Base-by-base conservation (phyloP, 2,797 vertebrate genomes). In the Lepus oiostolus region DNA sequence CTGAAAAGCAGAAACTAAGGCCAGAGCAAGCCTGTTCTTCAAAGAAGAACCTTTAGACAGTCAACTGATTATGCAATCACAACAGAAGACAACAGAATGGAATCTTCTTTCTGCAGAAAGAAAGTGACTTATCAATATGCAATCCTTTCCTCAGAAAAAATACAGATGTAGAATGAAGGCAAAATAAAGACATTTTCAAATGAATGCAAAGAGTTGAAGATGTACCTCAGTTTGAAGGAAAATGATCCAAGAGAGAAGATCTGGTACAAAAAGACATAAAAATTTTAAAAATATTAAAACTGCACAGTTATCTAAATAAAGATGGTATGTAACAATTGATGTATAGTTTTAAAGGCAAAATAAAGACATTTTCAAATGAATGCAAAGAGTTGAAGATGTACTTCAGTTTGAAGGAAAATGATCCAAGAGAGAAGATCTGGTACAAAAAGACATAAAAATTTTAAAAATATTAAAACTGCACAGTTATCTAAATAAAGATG, bases 161-260 rank as follows among this genome's bases (percentile, higher is more conserved):
- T 32, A 24, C 79, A 80, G 58, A 68, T 94, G 88, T 75, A 62
- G 28, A 85, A 96, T 63, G 42, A 67, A 94, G 38, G 14, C 42
- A 96, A 85, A 83, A 83, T 62, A 67, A 79, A 84, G 58, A 88
- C 26, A 82, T 76, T 88, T 83, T 81, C 26, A 81, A 76, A 92
- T 81, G 17, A 85, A 28, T 16, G 21, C 90, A 91, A 58, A 14
- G 35, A 91, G n/a, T 70, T 62, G 85, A 89, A 28, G 28, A 75
- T 52, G 7, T 30, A 67, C 7, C 67, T 77, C 38, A 79, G 12
- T 85, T 58, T 90, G 60, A 80, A 80, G 11, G 52, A 88, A 93
- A 60, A 72, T 84, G 9, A 81, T 47, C 52, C 72, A n/a, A 89
- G 22, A 30, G 4, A 63, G 67, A 54, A 63, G 21, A 91, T 42